These are phyloP conservation scores for Pocillopora meandrina DNA, from an alignment of 92 coral and sea anemone species.

Conservation along the genomic window DNA sequence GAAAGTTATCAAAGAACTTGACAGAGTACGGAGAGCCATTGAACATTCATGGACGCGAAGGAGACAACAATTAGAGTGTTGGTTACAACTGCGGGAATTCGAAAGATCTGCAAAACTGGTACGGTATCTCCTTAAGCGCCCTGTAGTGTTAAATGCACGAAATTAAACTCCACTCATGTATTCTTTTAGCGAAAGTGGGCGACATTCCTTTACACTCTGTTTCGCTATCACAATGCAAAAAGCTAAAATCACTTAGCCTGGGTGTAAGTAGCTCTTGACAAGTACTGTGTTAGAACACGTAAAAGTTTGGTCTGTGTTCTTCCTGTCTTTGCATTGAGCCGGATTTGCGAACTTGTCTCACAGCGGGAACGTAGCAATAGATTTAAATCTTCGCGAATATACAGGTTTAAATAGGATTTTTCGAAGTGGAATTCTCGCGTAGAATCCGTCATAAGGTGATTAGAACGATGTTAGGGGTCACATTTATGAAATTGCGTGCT, in stretches of 20 bases:
- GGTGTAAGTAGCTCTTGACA: neutral
- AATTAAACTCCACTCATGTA: neutral
- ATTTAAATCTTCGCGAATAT: conserved; percentile 3
- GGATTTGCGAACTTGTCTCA: neutral
- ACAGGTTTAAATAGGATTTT: conserved; percentile 31
- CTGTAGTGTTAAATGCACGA: conserved; percentile 1
- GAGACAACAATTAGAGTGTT: conserved; percentile 91
- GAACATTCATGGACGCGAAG: conserved; percentile 98
- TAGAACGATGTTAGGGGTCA: conserved; percentile 10
- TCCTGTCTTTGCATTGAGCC: neutral
- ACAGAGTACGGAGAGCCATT: conserved; percentile 85
- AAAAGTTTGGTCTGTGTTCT: neutral
- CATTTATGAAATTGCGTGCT: conserved; percentile 18
- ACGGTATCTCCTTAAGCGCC: conserved; percentile 11
- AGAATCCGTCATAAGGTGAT: conserved; percentile 3
- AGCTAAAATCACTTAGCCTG: neutral
- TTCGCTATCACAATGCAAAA: neutral
- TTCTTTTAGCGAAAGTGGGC: neutral
- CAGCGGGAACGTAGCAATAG: conserved; percentile 9
- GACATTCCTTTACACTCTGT: conserved; percentile 19
- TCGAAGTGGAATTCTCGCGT: conserved; percentile 11
- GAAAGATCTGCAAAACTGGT: conserved; percentile 98
- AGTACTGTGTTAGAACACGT: neutral
- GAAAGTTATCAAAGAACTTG: conserved; percentile 93
- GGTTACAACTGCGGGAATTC: conserved; percentile 96